These are phyloP conservation scores for Laterallus jamaicensis DNA, from an alignment of 2,113 vertebrate species.

Conservation along the genomic window DNA sequence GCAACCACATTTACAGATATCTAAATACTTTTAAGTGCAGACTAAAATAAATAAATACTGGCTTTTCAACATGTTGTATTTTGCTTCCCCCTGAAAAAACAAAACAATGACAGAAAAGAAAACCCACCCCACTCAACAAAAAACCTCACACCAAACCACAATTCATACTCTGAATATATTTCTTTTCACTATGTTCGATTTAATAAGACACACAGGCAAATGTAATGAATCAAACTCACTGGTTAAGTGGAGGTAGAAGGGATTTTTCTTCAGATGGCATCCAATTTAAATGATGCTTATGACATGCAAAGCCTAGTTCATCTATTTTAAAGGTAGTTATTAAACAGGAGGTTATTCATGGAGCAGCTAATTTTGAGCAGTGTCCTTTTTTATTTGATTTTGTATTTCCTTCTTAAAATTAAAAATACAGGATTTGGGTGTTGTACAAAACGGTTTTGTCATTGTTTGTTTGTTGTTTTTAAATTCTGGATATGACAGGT, in stretches of 20 bases:
- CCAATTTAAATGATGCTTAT: background rate
- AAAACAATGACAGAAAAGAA: background rate
- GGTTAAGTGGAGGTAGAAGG: background rate
- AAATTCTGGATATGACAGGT: background rate
- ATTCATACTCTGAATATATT: background rate
- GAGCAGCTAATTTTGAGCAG: background rate
- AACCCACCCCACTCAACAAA: too few relatives aligned
- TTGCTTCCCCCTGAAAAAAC: fast-evolving
- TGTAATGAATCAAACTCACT: background rate
- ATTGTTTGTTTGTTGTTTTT: background rate
- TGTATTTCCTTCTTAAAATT: background rate
- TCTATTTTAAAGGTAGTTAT: background rate
- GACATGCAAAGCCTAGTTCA: background rate
- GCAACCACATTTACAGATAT: background rate
- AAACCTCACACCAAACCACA: too few relatives aligned
- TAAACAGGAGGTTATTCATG: background rate
- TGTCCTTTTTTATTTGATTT: background rate
- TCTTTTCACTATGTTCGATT: background rate
- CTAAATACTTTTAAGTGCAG: background rate
- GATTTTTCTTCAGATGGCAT: background rate
- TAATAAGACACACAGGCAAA: background rate
- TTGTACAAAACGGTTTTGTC: background rate
- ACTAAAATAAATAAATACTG: background rate
- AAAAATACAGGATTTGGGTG: background rate
- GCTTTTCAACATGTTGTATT: background rate